A percentile compares a stretch with the other conserved stretches of the same genome.
Evolutionary conservation across 2,888 invertebrate genomes (phyloP).

Genomic region (Deilephila porcellus): DNA sequence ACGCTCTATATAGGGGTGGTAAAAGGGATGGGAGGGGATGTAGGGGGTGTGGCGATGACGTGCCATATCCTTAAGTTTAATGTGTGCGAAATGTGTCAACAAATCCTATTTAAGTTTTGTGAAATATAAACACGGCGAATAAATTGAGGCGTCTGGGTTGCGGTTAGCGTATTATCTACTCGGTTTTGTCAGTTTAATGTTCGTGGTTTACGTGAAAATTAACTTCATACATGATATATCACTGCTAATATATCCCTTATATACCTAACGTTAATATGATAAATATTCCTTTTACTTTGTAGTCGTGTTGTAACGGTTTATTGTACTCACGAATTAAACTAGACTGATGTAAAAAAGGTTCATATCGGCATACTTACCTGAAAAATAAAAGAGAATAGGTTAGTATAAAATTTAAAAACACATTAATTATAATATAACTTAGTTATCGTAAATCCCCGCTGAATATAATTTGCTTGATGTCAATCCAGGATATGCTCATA

Average conservation of each 20-base stretch:
- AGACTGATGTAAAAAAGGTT: not conserved
- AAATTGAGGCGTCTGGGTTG: constrained; percentile 24
- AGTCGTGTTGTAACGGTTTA: no score
- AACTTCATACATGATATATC: not conserved
- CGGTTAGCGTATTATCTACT: not conserved
- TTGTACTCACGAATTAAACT: not conserved
- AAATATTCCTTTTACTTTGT: no score
- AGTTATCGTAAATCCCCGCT: no score
- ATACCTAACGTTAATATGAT: not conserved
- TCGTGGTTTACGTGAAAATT: constrained; percentile 6
- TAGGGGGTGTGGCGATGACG: constrained; percentile 1
- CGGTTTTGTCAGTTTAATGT: constrained; percentile 23
- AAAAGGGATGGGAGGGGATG: constrained; percentile 1
- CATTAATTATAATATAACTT: not conserved
- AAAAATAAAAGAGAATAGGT: constrained; percentile 7
- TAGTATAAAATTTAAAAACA: not conserved
- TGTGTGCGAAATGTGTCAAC: constrained; percentile 44
- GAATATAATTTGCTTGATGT: no score
- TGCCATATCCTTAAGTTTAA: constrained; percentile 40
- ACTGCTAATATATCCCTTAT: not conserved
- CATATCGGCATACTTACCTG: constrained; percentile 26
- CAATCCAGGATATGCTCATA: no score
- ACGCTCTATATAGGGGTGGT: constrained; percentile 40
- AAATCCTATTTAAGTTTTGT: constrained; percentile 38
- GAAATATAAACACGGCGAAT: constrained; percentile 16